Percentiles rank a stretch among this genome's conserved stretches.
Evolutionary conservation across 2,888 invertebrate species (phyloP).

Genomic region (Amiota mariae): DNA sequence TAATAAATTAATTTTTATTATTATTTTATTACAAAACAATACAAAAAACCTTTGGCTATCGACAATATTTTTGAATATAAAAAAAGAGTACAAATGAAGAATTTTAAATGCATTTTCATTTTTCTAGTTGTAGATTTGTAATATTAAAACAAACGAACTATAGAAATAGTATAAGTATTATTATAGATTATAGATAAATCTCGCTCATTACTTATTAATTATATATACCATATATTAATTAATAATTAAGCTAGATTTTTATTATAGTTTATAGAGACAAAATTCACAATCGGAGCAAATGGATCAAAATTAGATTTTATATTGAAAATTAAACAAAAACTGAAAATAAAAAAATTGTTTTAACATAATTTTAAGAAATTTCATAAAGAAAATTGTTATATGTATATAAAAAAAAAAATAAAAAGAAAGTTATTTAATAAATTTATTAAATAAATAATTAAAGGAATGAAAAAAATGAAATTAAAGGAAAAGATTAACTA

Average conservation of each 20-base stretch:
- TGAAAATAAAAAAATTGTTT: constrained; percentile 33
- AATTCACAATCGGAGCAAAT: constrained; percentile 55
- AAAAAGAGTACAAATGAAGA: constrained; percentile 58
- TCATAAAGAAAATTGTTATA: constrained; percentile 5
- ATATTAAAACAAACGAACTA: background rate
- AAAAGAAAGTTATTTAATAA: background rate
- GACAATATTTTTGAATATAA: constrained; percentile 61
- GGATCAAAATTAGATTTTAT: constrained; percentile 57
- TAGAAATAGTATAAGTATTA: constrained; percentile 6
- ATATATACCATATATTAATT: background rate
- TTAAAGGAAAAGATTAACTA: background rate
- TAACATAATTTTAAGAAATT: constrained; percentile 35
- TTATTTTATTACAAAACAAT: constrained; percentile 14
- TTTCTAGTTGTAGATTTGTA: background rate
- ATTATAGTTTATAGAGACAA: background rate
- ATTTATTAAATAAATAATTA: constrained; percentile 13
- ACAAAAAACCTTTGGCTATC: constrained; percentile 50
- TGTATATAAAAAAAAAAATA: constrained; percentile 4
- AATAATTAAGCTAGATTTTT: background rate
- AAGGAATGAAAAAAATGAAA: background rate
- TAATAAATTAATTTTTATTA: background rate
- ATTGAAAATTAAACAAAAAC: no score
- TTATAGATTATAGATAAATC: constrained; percentile 33
- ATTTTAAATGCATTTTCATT: constrained; percentile 48
- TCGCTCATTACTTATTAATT: constrained; percentile 26